Base-by-base conservation (phyloP, 2,113 vertebrate genomes). In the Heteronetta atricapilla region DNA sequence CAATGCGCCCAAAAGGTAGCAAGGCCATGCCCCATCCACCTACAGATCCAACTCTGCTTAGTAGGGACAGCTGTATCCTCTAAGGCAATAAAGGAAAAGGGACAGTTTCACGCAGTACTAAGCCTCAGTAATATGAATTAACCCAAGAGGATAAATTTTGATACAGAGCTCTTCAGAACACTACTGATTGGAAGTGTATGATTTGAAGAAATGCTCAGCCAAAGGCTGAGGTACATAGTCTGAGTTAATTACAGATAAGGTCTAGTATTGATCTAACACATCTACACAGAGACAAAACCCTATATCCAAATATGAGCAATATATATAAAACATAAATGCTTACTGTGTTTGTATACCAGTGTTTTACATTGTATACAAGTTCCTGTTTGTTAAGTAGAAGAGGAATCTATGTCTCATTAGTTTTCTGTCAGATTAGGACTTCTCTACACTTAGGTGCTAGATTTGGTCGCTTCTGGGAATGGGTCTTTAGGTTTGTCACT, bases 41-140 rank as follows among this genome's bases (percentile, higher is more conserved):
- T 78, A 18, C 16, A 55, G 73, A 89, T 69, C 11, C 53, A 50
- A 82, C 58, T 87, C 29, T 77, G 20, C 3, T 3, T 17, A 33
- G 38, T 53, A 50, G 79, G 89, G 42, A 94, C 60, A 44, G 70
- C 69, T 88, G 78, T 79, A 85, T 89, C 25, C 31, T 94, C 31
- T 17, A 66, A 88, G 34, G 31, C 46, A 91, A 28, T 78, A 64
- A 88, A 88, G 64, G 46, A 75, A 95, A 86, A 93, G 18, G 7
- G 40, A 66, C 23, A n/a, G 64, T 86, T 94, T 94, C 88, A 78
- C 94, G 81, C 44, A 70, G 67, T 28, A 76, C 25, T 93, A 62
- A 68, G 46, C 26, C 31, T 93, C 34, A 4, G 4, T 31, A 73
- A 52, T 8, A 13, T 75, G 38, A 77, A 46, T 80, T 73, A 88